These are phyloP conservation scores for Neomorphus geoffroyi DNA, from an alignment of 2,797 vertebrate species.

Conservation along the genomic window DNA sequence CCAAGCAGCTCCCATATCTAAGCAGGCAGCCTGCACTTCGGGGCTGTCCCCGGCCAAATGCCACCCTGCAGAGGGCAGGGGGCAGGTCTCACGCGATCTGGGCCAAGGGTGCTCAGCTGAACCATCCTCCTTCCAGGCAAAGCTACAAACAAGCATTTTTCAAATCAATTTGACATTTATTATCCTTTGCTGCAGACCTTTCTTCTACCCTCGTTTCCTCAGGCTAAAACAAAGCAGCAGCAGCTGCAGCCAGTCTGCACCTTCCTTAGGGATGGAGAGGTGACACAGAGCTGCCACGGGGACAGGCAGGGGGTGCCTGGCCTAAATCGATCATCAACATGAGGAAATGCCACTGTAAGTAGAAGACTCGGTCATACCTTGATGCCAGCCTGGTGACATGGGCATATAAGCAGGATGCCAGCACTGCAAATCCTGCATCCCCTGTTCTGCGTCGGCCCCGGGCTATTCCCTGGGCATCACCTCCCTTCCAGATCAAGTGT, in stretches of 20 bases:
- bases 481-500: too few relatives aligned
- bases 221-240: not conserved
- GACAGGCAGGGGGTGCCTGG: not conserved
- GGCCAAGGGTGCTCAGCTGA: not conserved
- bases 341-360: rapidly evolving
- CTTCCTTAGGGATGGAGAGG: not conserved
- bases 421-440: too few relatives aligned
- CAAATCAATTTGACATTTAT: not conserved
- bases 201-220: not conserved
- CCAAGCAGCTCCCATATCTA: too few relatives aligned
- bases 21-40: not conserved
- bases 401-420: too few relatives aligned
- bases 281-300: not conserved
- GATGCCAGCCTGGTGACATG: too few relatives aligned
- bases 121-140: not conserved
- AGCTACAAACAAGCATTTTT: not conserved
- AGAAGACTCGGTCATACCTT: rapidly evolving
- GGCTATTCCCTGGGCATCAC: too few relatives aligned
- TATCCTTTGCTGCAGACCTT: not conserved
- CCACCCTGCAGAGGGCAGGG: not conserved
- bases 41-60: not conserved
- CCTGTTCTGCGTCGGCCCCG: too few relatives aligned
- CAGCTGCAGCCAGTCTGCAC: not conserved
- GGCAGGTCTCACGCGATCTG: not conserved
- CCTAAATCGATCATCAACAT: rapidly evolving